Percentiles rank a stretch among this genome's conserved stretches.
Conservation (phyloP, 1,140 invertebrate genomes). For the Diuraphis noxia region DNA sequence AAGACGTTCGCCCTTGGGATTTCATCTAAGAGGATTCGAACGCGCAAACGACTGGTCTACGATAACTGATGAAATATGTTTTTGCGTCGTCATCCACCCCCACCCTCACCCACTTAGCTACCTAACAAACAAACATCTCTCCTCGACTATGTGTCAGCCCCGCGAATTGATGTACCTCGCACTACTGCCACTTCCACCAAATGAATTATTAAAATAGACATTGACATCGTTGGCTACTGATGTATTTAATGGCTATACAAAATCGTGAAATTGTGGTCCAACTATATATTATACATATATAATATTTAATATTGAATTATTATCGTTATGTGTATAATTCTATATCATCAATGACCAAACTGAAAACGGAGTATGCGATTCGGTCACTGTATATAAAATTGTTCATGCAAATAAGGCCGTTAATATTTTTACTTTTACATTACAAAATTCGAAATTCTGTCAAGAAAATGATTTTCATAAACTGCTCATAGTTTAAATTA, state of each 20-base stretch:
- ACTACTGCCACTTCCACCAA: too few relatives aligned
- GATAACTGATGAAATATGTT: slow-evolving; percentile 27
- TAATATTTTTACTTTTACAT: neutral
- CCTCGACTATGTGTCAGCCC: neutral
- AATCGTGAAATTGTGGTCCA: neutral
- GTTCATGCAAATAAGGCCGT: neutral
- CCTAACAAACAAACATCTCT: neutral
- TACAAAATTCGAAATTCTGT: neutral
- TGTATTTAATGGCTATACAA: neutral
- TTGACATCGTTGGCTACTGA: neutral
- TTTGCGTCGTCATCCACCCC: neutral
- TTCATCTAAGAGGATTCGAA: neutral
- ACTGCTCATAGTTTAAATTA: neutral
- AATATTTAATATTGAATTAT: neutral
- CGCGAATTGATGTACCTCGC: neutral
- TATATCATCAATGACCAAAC: neutral
- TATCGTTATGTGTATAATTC: neutral
- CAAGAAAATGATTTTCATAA: neutral
- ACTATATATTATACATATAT: neutral
- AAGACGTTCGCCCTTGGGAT: neutral
- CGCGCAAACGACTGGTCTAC: neutral
- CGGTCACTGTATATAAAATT: neutral
- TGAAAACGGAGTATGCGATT: neutral
- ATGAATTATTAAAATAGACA: slow-evolving; percentile 14
- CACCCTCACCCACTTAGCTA: neutral